Conservation (phyloP, 1,140 invertebrate species). For the Zaprionus gabonicus region DNA sequence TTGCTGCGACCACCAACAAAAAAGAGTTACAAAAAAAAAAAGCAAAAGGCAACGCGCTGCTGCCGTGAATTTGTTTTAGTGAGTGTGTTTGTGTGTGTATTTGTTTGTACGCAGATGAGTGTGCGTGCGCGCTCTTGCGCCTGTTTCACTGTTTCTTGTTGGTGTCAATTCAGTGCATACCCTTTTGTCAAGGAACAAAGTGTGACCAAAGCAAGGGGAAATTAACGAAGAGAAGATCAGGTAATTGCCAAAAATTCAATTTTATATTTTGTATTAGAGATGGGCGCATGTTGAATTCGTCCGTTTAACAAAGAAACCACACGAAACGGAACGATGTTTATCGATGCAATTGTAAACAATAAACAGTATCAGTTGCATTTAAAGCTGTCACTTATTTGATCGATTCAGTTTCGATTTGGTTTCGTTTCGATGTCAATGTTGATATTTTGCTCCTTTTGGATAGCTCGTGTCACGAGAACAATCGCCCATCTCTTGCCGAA, state of each 20-base stretch:
- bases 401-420: too few species aligned
- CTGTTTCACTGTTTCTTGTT: slow-evolving; percentile 19
- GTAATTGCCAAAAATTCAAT: slow-evolving; percentile 21
- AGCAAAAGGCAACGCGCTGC: slow-evolving; percentile 15
- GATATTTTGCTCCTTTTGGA: not conserved
- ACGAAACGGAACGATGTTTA: not conserved
- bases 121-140: slow-evolving; percentile 6
- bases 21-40: slow-evolving; percentile 7
- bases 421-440: not conserved
- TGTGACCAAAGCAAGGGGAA: not conserved
- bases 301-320: not conserved
- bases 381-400: not conserved
- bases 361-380: not conserved
- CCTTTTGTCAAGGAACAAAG: not conserved
- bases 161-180: slow-evolving; percentile 31
- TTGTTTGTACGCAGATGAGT: not conserved
- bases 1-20: slow-evolving; percentile 17
- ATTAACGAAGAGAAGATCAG: slow-evolving; percentile 13
- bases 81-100: slow-evolving; percentile 7
- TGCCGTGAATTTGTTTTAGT: slow-evolving; percentile 17
- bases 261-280: slow-evolving; percentile 18
- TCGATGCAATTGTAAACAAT: not conserved
- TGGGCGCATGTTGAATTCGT: slow-evolving; percentile 12
- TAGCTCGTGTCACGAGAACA: slow-evolving; percentile 11
- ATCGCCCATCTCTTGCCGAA: not conserved